A percentile compares a stretch with the other conserved stretches of the same genome.
Evolutionary conservation across 2,113 vertebrate species (phyloP).

Genomic region (Nyctibius bracteatus): DNA sequence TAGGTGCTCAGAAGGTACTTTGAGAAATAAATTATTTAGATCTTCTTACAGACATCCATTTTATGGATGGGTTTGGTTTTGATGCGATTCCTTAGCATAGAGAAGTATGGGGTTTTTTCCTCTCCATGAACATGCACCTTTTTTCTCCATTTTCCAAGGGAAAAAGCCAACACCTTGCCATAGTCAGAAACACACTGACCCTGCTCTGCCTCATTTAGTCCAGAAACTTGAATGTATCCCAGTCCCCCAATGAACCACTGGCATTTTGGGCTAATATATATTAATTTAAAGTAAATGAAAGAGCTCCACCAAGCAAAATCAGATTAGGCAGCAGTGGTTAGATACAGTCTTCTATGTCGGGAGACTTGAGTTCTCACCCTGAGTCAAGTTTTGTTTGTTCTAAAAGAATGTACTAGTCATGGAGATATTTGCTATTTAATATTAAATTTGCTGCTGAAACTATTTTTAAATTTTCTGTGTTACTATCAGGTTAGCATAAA

Average conservation of each 20-base stretch:
- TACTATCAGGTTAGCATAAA: neutral
- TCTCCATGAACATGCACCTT: neutral
- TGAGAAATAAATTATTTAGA: neutral
- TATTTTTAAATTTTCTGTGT: neutral
- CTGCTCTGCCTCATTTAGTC: neutral
- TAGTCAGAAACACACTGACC: neutral
- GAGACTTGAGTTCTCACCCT: neutral
- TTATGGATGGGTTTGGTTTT: neutral
- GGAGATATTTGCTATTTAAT: neutral
- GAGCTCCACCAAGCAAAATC: neutral
- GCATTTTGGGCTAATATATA: neutral
- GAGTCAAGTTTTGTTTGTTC: neutral
- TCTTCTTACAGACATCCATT: neutral
- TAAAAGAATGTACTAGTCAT: neutral
- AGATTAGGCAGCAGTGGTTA: neutral
- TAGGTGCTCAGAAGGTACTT: neutral
- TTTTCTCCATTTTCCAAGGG: neutral
- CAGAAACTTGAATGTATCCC: accelerated
- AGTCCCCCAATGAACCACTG: neutral
- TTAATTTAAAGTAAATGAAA: neutral
- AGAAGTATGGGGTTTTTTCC: neutral
- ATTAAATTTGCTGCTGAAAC: neutral
- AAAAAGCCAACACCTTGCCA: neutral
- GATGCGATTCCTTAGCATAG: neutral
- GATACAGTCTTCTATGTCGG: neutral